A percentile compares a stretch with the other conserved stretches of the same genome.
These are phyloP conservation scores for Notothenia coriiceps DNA, from an alignment of 2,113 vertebrate species.

Conservation along the genomic window DNA sequence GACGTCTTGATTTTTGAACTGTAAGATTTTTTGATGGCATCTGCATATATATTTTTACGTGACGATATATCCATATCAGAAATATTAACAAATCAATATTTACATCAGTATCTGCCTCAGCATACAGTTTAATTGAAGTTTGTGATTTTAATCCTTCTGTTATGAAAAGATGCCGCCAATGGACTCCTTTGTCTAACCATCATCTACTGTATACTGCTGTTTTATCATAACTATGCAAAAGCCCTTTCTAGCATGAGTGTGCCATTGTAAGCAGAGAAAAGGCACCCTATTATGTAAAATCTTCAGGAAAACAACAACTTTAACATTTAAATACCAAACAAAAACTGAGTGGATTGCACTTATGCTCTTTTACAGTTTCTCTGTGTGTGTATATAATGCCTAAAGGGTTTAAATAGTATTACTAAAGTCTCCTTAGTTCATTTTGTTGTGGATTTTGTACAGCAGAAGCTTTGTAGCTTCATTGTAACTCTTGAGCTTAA, in stretches of 20 bases:
- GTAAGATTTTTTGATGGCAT: too few species aligned
- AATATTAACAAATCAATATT: too few species aligned
- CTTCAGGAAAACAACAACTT: neutral
- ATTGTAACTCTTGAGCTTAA: neutral
- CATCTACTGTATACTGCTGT: neutral
- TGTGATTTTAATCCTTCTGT: neutral
- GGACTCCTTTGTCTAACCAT: neutral
- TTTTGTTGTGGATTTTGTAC: neutral
- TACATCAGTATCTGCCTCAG: too few species aligned
- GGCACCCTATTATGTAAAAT: neutral
- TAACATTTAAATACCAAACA: neutral
- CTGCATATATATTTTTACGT: too few species aligned
- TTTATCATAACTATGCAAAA: neutral
- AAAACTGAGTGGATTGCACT: neutral
- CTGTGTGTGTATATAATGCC: neutral
- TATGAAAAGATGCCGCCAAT: neutral
- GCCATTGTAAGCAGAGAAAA: neutral
- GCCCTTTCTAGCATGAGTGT: neutral
- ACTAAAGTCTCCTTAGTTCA: too few species aligned
- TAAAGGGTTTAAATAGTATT: neutral
- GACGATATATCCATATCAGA: too few species aligned
- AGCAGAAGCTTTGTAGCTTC: neutral
- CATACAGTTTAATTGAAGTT: too few species aligned
- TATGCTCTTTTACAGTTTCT: neutral
- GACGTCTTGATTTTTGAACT: too few species aligned